These are phyloP conservation scores for Regulus satrapa DNA, from an alignment of 2,113 vertebrate species.

Conservation along the genomic window DNA sequence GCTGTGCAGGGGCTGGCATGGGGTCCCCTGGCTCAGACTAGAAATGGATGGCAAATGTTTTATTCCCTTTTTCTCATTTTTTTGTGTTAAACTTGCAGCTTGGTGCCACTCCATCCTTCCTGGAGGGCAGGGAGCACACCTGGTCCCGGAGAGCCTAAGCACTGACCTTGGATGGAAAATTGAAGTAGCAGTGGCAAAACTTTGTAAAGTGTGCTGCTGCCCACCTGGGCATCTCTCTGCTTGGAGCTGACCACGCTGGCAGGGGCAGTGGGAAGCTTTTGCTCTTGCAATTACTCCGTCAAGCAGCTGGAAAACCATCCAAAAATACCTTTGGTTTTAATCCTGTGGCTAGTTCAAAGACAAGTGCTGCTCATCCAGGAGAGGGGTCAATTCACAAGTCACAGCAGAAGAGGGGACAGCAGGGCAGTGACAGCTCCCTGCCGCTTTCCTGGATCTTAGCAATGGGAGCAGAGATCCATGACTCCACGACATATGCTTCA, in stretches of 20 bases:
- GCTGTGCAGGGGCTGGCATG: not conserved
- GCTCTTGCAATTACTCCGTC: not conserved
- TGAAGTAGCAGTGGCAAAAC: not conserved
- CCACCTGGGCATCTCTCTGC: not conserved
- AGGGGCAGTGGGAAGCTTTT: not conserved
- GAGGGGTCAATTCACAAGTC: not conserved
- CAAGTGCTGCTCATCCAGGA: not conserved
- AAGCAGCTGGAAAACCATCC: not conserved
- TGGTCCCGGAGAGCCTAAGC: not conserved
- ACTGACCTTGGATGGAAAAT: not conserved
- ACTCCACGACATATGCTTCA: accelerated
- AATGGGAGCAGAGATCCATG: not conserved
- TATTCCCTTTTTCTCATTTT: not conserved
- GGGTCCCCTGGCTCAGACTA: accelerated
- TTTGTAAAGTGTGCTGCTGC: accelerated
- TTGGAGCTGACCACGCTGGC: not conserved
- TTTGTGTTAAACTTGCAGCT: not conserved
- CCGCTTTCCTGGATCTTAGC: not conserved
- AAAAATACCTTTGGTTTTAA: not conserved
- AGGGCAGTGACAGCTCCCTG: not conserved
- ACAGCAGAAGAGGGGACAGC: not conserved
- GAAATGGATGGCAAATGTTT: accelerated
- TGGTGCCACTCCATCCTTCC: not conserved
- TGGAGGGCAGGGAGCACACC: not conserved
- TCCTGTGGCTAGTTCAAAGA: not conserved